Evolutionary conservation across 2,888 invertebrate species (phyloP).

Genomic region (Eupithecia exiguata): DNA sequence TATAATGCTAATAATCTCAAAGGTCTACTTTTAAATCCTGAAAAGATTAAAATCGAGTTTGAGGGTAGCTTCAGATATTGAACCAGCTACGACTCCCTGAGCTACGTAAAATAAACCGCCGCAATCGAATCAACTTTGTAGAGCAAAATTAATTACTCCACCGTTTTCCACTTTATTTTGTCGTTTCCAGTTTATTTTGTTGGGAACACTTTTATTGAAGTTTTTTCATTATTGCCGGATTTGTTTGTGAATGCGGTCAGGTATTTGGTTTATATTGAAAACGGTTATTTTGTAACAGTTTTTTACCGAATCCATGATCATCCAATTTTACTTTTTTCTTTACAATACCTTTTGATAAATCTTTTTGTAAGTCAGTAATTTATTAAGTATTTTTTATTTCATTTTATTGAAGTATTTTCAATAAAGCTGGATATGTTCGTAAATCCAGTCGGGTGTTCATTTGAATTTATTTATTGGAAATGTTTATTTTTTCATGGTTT

Average conservation of each 20-base stretch:
- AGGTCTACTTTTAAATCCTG: too few relatives aligned
- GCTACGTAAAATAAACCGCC: conserved; percentile 49
- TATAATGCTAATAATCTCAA: neutral
- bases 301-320: neutral
- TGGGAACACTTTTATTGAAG: conserved; percentile 35
- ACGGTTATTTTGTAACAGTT: neutral
- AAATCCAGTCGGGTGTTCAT: too few relatives aligned
- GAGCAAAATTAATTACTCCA: conserved; percentile 59
- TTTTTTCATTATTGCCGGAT: conserved; percentile 42
- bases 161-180: conserved; percentile 48
- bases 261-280: neutral
- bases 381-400: too few relatives aligned
- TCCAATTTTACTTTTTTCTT: too few relatives aligned
- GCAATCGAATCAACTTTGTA: conserved; percentile 66
- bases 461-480: too few relatives aligned
- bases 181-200: conserved; percentile 46
- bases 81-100: neutral
- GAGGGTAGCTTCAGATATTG: neutral
- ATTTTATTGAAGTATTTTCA: too few relatives aligned
- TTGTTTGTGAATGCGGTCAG: conserved; percentile 22
- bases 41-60: too few relatives aligned
- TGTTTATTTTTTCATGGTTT: too few relatives aligned
- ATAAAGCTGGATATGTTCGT: too few relatives aligned
- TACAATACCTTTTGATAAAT: too few relatives aligned
- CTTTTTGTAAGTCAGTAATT: too few relatives aligned